These are phyloP conservation scores for Epizoanthus scotinus DNA, from an alignment of 92 coral and sea anemone genomes.

Conservation along the genomic window DNA sequence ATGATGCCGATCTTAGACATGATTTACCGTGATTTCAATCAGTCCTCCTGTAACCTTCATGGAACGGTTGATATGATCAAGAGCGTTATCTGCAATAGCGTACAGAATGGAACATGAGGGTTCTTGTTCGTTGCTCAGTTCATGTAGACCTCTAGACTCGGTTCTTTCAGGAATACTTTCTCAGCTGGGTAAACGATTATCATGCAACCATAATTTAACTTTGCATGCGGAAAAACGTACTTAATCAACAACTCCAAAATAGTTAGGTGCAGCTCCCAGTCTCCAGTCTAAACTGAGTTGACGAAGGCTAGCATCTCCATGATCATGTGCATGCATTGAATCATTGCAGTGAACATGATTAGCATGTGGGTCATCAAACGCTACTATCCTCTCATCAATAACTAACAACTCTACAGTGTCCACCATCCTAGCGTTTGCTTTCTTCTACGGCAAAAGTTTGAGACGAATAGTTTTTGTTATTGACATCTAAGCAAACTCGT, in stretches of 20 bases:
- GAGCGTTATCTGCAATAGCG: constrained; percentile 35
- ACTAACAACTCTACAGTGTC: not conserved
- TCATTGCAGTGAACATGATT: constrained; percentile 3
- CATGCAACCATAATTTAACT: constrained; percentile 41
- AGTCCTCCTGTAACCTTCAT: constrained; percentile 52
- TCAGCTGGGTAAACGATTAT: constrained; percentile 39
- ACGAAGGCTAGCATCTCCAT: constrained; percentile 16
- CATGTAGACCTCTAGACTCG: constrained; percentile 40
- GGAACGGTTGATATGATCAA: constrained; percentile 51
- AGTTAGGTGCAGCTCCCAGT: constrained; percentile 37
- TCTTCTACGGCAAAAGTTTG: too few species aligned
- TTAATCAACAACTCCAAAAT: constrained; percentile 27
- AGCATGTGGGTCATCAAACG: not conserved
- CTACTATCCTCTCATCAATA: constrained; percentile 18
- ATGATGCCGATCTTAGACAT: constrained; percentile 51
- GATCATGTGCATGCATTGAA: constrained; percentile 34
- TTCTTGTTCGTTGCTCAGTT: constrained; percentile 53
- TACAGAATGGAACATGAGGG: constrained; percentile 32
- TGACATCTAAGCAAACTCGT: too few species aligned
- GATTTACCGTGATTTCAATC: constrained; percentile 56
- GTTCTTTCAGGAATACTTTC: not conserved
- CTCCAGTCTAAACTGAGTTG: constrained; percentile 14
- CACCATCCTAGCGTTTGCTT: not conserved
- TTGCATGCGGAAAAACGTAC: constrained; percentile 37
- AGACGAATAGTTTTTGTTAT: too few species aligned